Conservation (phyloP, 2,888 invertebrate genomes). For the Noctua janthina region DNA sequence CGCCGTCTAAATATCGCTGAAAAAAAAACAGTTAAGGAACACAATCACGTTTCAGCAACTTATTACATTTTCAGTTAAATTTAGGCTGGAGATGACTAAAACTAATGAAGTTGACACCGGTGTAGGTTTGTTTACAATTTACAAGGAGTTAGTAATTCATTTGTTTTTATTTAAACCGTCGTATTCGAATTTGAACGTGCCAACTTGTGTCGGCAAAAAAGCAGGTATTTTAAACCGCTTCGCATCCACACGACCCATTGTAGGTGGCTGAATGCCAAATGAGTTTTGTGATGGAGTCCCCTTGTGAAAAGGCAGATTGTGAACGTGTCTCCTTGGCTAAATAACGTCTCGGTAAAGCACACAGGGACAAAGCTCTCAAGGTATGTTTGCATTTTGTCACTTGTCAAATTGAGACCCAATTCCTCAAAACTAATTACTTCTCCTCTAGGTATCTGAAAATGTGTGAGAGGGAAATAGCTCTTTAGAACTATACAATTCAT, state of each 20-base stretch:
- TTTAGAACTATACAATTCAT: constrained; percentile 32
- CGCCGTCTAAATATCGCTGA: constrained; percentile 64
- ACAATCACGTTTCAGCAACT: constrained; percentile 69
- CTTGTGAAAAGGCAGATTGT: constrained; percentile 83
- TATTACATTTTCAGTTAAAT: constrained; percentile 67
- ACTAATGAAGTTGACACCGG: constrained; percentile 61
- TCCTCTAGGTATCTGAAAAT: constrained; percentile 3
- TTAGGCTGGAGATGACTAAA: constrained; percentile 54
- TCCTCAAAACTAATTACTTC: constrained; percentile 56
- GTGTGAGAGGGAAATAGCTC: constrained; percentile 11
- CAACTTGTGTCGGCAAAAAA: constrained; percentile 81
- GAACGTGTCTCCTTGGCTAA: constrained; percentile 78
- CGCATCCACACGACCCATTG: constrained; percentile 85
- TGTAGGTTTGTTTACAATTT: constrained; percentile 40
- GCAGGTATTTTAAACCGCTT: constrained; percentile 87
- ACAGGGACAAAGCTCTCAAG: constrained; percentile 63
- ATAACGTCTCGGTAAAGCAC: constrained; percentile 74
- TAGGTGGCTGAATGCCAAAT: constrained; percentile 90
- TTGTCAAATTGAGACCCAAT: constrained; percentile 61
- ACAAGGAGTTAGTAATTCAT: constrained; percentile 59
- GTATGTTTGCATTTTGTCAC: constrained; percentile 60
- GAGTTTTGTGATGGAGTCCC: constrained; percentile 88
- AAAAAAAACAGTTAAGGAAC: constrained; percentile 66
- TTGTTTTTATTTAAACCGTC: constrained; percentile 68
- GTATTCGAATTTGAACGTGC: constrained; percentile 80